Conservation (phyloP, 2,113 vertebrate genomes). For the Athene cunicularia region DNA sequence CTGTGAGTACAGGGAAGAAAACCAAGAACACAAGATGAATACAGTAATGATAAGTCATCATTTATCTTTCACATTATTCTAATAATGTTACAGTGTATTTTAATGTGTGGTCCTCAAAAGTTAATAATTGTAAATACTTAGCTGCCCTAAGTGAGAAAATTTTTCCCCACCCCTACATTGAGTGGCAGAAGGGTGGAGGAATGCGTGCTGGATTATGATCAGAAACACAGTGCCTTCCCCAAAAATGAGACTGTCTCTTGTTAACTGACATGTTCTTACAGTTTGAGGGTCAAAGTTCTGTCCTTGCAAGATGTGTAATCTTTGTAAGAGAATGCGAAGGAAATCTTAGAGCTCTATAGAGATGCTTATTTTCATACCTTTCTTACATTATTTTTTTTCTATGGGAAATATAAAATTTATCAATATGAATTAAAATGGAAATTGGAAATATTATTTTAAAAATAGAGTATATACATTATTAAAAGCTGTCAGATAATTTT, state of each 20-base stretch:
- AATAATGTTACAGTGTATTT: background rate
- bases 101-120: background rate
- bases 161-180: background rate
- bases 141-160: background rate
- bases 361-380: background rate
- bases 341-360: background rate
- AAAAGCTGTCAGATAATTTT: background rate
- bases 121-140: background rate
- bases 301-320: background rate
- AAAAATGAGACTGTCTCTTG: background rate
- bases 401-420: background rate
- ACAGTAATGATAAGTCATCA: background rate
- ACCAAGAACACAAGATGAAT: accelerated
- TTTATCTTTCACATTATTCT: background rate
- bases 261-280: background rate
- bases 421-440: background rate
- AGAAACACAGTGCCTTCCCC: background rate
- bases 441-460: background rate
- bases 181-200: background rate
- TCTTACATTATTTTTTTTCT: background rate
- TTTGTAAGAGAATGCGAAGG: background rate
- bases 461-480: background rate
- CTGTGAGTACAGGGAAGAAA: background rate
- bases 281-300: background rate
- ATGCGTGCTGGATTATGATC: background rate